Base-by-base conservation (phyloP, 1,140 invertebrate species). In the Drosophila nannoptera region DNA sequence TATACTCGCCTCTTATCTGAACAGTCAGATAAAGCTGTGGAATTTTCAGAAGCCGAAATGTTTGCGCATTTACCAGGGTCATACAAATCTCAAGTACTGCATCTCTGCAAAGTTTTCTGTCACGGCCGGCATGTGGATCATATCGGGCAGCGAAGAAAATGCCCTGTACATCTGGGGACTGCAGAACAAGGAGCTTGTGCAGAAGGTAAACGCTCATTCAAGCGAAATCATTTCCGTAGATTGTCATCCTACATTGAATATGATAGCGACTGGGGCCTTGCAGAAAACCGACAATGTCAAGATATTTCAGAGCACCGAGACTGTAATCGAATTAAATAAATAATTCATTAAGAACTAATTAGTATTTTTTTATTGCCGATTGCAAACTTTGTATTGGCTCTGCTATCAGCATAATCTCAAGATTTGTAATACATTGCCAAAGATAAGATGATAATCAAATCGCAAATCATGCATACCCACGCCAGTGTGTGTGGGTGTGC, bases 101-200 rank as follows among this genome's bases (percentile, higher is more conserved):
- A 53, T 86, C 8, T 45, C 61, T 6, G 59, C 67, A 0, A 86
- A 86, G 16, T 86, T 86, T 33, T 84, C 80, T 1, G 55, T 77
- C 2, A 86, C 81, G 0, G 50, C 60, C 0, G 80, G 81, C 45
- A 86, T 74, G 40, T 84, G 80, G 80, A 71, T 84, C 3, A 69
- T 86, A 3, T 76, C 80, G 14, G 77, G 76, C 35, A 84, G 80
- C 49, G 81, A 86, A 58, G 80, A 84, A 6, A 35, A 49, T 2
- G 33, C 38, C 3, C 32, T 84, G 0, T 73, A 77, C 36, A 76
- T 84, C 9, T 84, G 80, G 80, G 74, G 69, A 46, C 58, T 84
- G 16, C 76, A 86, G 40, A 70, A 40, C 33, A 86, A 61, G 46
- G 52, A 86, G 48, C 42, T 84, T 6, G 81, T 77, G 9, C 80